phyloP scores from a whole-genome alignment of 2,797 vertebrate species.

The Liparis tanakae region DNA sequence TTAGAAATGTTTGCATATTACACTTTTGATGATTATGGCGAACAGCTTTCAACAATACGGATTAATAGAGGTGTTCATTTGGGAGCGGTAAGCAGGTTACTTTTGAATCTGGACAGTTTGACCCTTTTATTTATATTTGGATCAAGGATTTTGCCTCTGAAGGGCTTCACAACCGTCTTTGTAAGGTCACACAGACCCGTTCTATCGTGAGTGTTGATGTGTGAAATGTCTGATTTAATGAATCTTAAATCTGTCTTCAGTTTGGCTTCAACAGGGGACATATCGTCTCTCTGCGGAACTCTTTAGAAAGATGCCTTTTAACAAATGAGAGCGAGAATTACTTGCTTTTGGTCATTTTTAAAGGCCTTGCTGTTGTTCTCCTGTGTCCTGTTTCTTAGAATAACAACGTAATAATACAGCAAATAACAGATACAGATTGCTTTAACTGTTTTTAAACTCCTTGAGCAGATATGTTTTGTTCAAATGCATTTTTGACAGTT shows the following conservation, averaged over 20 bases:
- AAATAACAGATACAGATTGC: constrained; percentile 19
- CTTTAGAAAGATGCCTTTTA: constrained; percentile 38
- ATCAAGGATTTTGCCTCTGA: constrained; percentile 20
- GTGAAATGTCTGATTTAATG: constrained; percentile 31
- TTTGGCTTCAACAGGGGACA: constrained; percentile 31
- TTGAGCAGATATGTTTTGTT: constrained; percentile 6
- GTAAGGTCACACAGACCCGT: constrained; percentile 47
- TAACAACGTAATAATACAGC: constrained; percentile 6
- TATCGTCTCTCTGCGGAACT: constrained; percentile 26
- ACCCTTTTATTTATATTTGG: constrained; percentile 45
- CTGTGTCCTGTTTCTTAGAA: constrained; percentile 43
- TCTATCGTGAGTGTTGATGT: constrained; percentile 24
- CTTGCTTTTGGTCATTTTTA: constrained; percentile 45
- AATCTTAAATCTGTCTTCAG: constrained; percentile 36
- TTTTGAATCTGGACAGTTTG: constrained; percentile 17
- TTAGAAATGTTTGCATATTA: neutral
- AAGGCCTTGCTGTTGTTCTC: constrained; percentile 32
- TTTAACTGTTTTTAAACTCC: constrained; percentile 17
- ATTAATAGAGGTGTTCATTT: constrained; percentile 14
- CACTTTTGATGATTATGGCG: too few relatives aligned
- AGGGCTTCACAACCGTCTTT: constrained; percentile 27
- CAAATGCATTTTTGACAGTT: neutral
- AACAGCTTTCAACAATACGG: too few relatives aligned
- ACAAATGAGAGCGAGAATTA: constrained; percentile 33
- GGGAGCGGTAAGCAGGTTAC: constrained; percentile 1